Evolutionary conservation across 2,888 invertebrate species (phyloP).

Genomic region (Cerceris ruficornis): DNA sequence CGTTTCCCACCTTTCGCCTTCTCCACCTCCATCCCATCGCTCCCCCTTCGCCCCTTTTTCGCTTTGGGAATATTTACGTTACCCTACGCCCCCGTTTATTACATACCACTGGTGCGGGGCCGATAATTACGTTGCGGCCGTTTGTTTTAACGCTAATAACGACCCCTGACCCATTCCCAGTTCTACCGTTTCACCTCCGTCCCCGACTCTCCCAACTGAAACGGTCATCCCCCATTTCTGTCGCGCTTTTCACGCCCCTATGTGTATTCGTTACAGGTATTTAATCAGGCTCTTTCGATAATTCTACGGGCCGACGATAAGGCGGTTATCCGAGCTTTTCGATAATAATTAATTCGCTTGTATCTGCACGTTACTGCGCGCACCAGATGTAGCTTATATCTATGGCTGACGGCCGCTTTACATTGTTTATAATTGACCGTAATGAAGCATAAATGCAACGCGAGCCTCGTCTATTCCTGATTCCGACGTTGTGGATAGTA

Average conservation of each 20-base stretch:
- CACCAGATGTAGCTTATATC: constrained; percentile 30
- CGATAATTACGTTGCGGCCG: constrained; percentile 75
- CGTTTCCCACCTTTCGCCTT: not conserved
- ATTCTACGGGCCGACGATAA: constrained; percentile 58
- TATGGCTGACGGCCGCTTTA: constrained; percentile 36
- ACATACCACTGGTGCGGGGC: constrained; percentile 55
- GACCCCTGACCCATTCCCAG: constrained; percentile 51
- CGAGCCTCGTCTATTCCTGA: constrained; percentile 30
- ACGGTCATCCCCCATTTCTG: not conserved
- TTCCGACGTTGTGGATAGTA: constrained; percentile 38
- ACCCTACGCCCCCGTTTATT: constrained; percentile 60
- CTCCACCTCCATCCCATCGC: not conserved
- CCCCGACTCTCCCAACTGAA: constrained; percentile 1
- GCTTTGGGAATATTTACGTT: constrained; percentile 66
- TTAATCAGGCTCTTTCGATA: constrained; percentile 64
- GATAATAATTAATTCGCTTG: constrained; percentile 64
- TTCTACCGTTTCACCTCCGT: not conserved
- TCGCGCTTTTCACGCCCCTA: constrained; percentile 13
- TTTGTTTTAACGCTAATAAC: constrained; percentile 74
- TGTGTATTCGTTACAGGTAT: constrained; percentile 61
- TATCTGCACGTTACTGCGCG: constrained; percentile 18
- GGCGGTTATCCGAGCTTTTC: constrained; percentile 44
- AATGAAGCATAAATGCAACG: constrained; percentile 46
- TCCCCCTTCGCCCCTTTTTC: constrained; percentile 50
- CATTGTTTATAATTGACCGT: constrained; percentile 66